Evolutionary conservation across 1,140 invertebrate genomes (phyloP).

Genomic region (Pogonomyrmex californicus): DNA sequence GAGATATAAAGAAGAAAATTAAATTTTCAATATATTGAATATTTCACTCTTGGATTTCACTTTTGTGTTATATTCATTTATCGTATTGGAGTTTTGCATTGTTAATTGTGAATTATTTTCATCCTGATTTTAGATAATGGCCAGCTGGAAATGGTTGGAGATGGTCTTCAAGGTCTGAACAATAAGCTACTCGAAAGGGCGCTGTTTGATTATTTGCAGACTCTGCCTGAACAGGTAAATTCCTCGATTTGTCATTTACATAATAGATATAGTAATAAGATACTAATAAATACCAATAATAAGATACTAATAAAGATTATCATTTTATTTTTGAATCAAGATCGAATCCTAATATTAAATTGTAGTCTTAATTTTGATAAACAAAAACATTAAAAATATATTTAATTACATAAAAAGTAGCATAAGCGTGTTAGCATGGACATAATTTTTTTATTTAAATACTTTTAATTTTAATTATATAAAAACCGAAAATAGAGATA

Average conservation of each 20-base stretch:
- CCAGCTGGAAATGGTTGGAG: slow-evolving; percentile 82
- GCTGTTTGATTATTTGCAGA: slow-evolving; percentile 78
- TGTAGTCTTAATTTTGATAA: neutral
- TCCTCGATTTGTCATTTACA: neutral
- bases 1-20: neutral
- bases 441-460: neutral
- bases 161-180: slow-evolving; percentile 81
- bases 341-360: neutral
- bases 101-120: neutral
- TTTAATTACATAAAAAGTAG: neutral
- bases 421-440: neutral
- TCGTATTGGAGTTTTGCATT: neutral
- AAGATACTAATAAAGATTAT: no score
- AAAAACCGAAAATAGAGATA: neutral
- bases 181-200: slow-evolving; percentile 77
- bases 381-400: neutral
- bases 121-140: slow-evolving; percentile 75
- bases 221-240: slow-evolving; percentile 72
- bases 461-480: neutral
- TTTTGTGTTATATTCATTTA: neutral
- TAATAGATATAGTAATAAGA: neutral
- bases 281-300: no score
- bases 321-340: neutral
- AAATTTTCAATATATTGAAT: neutral
- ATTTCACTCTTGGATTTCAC: neutral